phyloP scores from a whole-genome alignment of 1,140 invertebrate genomes.

The Intoshia linei region DNA sequence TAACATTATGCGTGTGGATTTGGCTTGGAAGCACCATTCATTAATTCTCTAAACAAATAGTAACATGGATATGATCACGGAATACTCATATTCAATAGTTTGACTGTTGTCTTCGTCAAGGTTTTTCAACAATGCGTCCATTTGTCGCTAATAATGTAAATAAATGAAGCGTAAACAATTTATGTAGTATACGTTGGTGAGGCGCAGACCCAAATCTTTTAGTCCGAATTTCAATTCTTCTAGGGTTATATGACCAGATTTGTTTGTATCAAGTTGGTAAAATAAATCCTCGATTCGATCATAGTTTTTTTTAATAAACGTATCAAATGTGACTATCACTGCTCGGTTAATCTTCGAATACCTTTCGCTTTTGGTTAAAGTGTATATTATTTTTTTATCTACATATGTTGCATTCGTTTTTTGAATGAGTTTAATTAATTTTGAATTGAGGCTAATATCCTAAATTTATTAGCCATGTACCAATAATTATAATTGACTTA shows the following conservation, averaged over 20 bases:
- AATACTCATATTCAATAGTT: constrained; percentile 8
- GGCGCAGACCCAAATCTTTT: constrained; percentile 11
- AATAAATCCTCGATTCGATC: constrained; percentile 9
- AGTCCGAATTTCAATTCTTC: constrained; percentile 12
- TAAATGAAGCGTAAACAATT: not conserved
- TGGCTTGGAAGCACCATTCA: too few species aligned
- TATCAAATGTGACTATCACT: constrained; percentile 10
- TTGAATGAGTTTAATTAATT: not conserved
- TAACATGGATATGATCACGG: too few species aligned
- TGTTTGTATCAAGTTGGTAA: constrained; percentile 11
- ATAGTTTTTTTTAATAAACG: constrained; percentile 10
- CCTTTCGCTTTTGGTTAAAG: not conserved
- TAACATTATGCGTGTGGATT: too few species aligned
- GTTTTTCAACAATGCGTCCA: constrained; percentile 7
- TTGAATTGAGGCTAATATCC: constrained; percentile 6
- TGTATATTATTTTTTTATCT: constrained; percentile 1
- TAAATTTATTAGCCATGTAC: constrained; percentile 9
- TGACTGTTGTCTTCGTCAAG: constrained; percentile 6
- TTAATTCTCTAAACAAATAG: too few species aligned
- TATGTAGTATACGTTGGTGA: constrained; percentile 11
- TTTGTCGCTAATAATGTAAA: constrained; percentile 4
- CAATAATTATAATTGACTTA: constrained; percentile 5
- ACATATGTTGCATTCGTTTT: not conserved
- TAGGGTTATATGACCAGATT: constrained; percentile 9
- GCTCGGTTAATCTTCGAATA: constrained; percentile 5